Base-by-base conservation (phyloP, 2,113 vertebrate species). In the Okapia johnstoni region DNA sequence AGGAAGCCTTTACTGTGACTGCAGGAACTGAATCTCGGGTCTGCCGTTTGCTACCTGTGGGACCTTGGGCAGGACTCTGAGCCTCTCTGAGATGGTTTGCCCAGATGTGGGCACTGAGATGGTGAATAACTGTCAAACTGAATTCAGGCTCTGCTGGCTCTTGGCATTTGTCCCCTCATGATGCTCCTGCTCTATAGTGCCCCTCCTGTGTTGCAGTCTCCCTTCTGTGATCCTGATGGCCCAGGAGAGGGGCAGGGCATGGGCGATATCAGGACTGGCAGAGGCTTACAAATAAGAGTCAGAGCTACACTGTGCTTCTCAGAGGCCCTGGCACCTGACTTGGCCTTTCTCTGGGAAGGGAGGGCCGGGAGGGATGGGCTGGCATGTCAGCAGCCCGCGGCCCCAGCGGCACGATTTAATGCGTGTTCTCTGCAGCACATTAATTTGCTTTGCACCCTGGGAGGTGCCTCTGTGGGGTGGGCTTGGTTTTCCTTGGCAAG, bases 361-460 rank as follows among this genome's bases (percentile, higher is more conserved):
- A 55, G 80, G 23, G 80, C 5, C 0, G 0, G 33, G 26, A 66
- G 60, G 46, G 70, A 21, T 10, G 48, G 91, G 81, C 60, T 4
- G 36, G 36, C 0, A 13, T 36, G 33, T 25, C 9, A 28, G 73
- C 36, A 80, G 90, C 93, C 87, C 1, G 28, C 63, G 1, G 93
- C 1, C 7, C 93, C 57, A 85, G 73, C 85, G 28, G 83, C 1
- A 11, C 15, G 2, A 95, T 93, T 90, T 88, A 96, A 93, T 58
- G 92, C 21, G 0, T 93, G 66, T 96, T 97, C 70, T 96, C 96
- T 63, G 88, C 76, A 85, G 96, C 95, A 54, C 90, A 58, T 98
- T 83, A 57, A 97, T 96, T 97, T 95, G 95, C 96, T 7, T 5
- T 7, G 90, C 96, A 85, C 96, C 43, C 85, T 30, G 60, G 96